A percentile compares a stretch with the other conserved stretches of the same genome.
These are phyloP conservation scores for Lophura nycthemera DNA, from an alignment of 2,113 vertebrate species.

Conservation along the genomic window DNA sequence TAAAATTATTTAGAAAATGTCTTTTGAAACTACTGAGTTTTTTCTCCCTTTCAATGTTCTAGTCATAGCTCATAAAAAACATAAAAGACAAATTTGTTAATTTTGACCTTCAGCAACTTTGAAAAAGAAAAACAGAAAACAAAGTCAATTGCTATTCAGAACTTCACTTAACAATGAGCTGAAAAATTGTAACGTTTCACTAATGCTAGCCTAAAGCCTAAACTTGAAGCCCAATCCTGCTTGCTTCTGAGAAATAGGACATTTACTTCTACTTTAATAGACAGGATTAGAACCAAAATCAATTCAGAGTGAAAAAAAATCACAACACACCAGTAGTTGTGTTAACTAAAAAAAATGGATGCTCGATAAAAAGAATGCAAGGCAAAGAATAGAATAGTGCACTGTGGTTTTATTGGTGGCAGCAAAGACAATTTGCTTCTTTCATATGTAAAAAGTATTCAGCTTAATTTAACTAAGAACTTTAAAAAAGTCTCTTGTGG, in stretches of 20 bases:
- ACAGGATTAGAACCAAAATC: not conserved
- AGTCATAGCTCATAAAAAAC: not conserved
- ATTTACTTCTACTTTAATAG: conserved; percentile 8
- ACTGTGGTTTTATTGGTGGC: conserved; percentile 72
- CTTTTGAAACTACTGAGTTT: not conserved
- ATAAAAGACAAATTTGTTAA: not conserved
- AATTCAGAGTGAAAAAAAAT: conserved; percentile 30
- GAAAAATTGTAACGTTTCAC: not conserved
- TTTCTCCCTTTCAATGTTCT: not conserved
- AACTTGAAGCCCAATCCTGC: not conserved
- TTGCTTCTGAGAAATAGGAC: not conserved
- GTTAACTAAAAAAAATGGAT: conserved; percentile 2
- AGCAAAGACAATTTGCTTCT: conserved; percentile 69
- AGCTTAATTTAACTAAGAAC: conserved; percentile 66
- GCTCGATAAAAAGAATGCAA: conserved; percentile 67
- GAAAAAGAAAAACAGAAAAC: conserved; percentile 37
- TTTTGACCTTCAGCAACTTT: conserved; percentile 44
- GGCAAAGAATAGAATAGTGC: conserved; percentile 70
- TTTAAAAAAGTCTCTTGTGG: conserved; percentile 65
- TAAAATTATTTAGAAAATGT: conserved; percentile 23
- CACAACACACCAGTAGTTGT: not conserved
- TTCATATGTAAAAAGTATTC: conserved; percentile 75
- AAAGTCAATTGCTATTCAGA: not conserved
- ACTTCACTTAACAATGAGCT: conserved; percentile 7
- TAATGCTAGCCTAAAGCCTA: not conserved